Evolutionary conservation across 2,113 vertebrate genomes (phyloP), one percentile per base, ranked within the genome.

Genomic region (Megaceryle maxima): DNA sequence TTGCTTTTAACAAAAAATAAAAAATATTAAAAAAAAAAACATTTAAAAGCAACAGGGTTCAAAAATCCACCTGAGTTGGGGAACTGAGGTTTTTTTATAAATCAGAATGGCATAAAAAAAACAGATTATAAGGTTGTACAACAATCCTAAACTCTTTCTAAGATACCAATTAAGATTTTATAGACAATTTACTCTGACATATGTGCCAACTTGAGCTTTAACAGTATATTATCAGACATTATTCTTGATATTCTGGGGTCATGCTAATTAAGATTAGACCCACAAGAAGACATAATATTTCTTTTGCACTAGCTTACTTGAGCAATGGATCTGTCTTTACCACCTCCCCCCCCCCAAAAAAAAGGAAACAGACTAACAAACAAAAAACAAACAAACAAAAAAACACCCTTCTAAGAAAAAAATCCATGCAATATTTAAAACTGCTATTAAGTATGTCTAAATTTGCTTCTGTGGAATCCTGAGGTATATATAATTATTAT

Each of bases 121-220:
- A 19, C 26, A 92, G 68, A 77, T 53, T 74, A 63, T 69, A 64
- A 87, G 90, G 43, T 33, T 33, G 81, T 66, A 72, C 25, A 59
- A 16, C 29, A 70, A 80, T 59, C 20, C 21, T 79, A 89, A 97
- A 84, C 35, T 92, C 57, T 92, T 86, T 88, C 82, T n/a, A 83
- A 94, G 48, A 86, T n/a, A 48, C 46, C 95, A 96, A 94, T 96
- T 83, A 97, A 93, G 44, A 13, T 62, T 95, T 92, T 84, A 67
- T 6, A 56, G 28, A 7, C 31, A 46, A 92, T 88, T 91, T 97
- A 92, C 87, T 96, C 82, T 95, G 66, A 87, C 69, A 97, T 96
- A 91, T 95, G 86, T 94, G 95, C 59, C 96, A 92, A 96, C 97
- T 96, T 97, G 92, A 97, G 88, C 87, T 97, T 93, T 91, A 97